These are phyloP conservation scores for Hyles lineata DNA, from an alignment of 2,888 invertebrate genomes.

Conservation along the genomic window DNA sequence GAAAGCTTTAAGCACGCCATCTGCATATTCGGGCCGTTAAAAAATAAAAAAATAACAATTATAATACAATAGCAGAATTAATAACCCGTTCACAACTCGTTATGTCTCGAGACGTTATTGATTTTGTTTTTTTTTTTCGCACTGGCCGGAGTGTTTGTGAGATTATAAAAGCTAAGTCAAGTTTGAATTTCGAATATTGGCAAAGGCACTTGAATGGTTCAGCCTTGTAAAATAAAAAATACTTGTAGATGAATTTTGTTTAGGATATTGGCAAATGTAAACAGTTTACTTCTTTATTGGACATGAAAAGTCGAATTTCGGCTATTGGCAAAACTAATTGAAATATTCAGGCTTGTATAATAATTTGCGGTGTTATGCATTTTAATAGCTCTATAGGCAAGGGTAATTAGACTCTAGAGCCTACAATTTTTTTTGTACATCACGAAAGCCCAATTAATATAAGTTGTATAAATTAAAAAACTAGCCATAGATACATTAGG, in stretches of 20 bases:
- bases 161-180: slow-evolving; percentile 42
- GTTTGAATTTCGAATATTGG: slow-evolving; percentile 22
- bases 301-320: no score
- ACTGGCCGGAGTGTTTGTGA: slow-evolving; percentile 45
- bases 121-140: slow-evolving; percentile 50
- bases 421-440: neutral
- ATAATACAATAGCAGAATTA: slow-evolving; percentile 62
- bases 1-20: slow-evolving; percentile 70
- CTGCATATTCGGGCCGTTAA: slow-evolving; percentile 78
- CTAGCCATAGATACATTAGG: slow-evolving; percentile 23
- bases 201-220: slow-evolving; percentile 1
- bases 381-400: neutral
- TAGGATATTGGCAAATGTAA: neutral
- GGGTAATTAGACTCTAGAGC: neutral
- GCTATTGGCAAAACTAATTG: no score
- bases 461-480: slow-evolving; percentile 24
- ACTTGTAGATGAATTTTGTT: neutral
- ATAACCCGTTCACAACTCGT: slow-evolving; percentile 72
- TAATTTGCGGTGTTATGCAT: no score
- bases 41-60: slow-evolving; percentile 63
- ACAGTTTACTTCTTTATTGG: neutral
- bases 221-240: neutral
- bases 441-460: slow-evolving; percentile 11
- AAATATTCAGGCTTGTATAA: no score
- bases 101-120: slow-evolving; percentile 60